Evolutionary conservation across 2,113 vertebrate species (phyloP).

Genomic region (Pomatorhinus ruficollis): DNA sequence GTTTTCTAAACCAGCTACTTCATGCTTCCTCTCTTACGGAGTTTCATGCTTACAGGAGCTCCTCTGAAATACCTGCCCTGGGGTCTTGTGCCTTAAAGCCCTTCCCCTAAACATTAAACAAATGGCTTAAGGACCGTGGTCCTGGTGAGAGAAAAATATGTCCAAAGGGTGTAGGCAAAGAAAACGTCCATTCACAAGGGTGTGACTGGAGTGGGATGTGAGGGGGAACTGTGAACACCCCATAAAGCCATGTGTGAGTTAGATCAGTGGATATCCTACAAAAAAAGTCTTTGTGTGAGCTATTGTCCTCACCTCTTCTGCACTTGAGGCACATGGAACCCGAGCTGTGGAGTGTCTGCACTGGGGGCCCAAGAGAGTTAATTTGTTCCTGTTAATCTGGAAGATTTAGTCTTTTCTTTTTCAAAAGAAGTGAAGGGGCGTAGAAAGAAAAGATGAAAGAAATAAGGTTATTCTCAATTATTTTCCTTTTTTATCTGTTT

Average conservation of each 20-base stretch:
- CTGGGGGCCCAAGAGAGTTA: background rate
- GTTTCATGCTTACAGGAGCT: background rate
- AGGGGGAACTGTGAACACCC: background rate
- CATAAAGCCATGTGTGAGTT: accelerated
- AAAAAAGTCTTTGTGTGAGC: background rate
- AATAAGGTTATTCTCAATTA: background rate
- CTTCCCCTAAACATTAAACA: background rate
- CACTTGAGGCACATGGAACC: background rate
- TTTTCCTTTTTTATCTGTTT: background rate
- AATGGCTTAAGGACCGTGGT: background rate
- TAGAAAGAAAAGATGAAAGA: background rate
- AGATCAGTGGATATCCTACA: background rate
- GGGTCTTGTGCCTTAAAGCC: background rate
- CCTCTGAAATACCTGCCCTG: background rate
- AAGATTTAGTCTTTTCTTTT: background rate
- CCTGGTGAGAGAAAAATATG: background rate
- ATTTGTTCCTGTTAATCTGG: background rate
- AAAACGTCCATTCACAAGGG: background rate
- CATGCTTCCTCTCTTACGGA: background rate
- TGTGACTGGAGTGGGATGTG: background rate
- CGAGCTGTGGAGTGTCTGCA: background rate
- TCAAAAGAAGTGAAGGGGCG: background rate
- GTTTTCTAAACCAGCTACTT: background rate
- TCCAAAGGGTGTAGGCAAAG: background rate
- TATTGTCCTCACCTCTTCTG: background rate